Evolutionary conservation across 2,888 invertebrate genomes (phyloP).

Genomic region (Heteromurus nitidus): DNA sequence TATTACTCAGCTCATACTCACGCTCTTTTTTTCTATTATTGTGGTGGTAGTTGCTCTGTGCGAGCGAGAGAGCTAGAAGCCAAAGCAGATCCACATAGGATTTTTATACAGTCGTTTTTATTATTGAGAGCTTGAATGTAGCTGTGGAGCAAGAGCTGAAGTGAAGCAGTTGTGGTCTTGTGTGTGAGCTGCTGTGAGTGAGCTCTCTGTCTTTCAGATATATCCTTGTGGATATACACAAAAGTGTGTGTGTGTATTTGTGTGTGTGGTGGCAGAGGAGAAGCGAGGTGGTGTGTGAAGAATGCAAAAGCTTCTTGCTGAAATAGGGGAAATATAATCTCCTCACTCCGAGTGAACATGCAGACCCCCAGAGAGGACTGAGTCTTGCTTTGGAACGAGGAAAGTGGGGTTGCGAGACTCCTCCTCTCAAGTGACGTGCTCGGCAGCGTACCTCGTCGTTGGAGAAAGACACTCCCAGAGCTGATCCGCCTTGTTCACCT

Average conservation of each 20-base stretch:
- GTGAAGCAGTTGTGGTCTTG: background rate
- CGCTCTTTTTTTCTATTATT: conserved; percentile 7
- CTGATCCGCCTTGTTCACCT: conserved; percentile 57
- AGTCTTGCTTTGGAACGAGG: conserved; percentile 30
- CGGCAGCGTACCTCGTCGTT: conserved; percentile 23
- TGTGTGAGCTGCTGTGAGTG: background rate
- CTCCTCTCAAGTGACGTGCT: conserved; percentile 47
- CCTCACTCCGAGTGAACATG: conserved; percentile 35
- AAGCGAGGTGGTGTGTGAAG: conserved; percentile 4
- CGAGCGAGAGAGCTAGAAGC: too few species aligned
- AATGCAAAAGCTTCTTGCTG: background rate
- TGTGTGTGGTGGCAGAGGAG: background rate
- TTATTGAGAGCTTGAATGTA: background rate
- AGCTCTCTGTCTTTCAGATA: too few species aligned
- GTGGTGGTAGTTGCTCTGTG: conserved; percentile 24
- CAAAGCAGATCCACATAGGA: too few species aligned
- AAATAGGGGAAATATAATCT: conserved; percentile 10
- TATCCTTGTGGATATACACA: too few species aligned
- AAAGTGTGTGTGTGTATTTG: background rate
- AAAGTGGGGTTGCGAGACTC: conserved; percentile 54
- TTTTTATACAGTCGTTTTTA: background rate
- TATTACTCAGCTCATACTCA: background rate
- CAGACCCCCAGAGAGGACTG: conserved; percentile 30
- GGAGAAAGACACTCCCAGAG: conserved; percentile 41
- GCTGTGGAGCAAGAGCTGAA: background rate